Evolutionary conservation across 2,888 invertebrate species (phyloP), one percentile per base, ranked within the genome.

Genomic region (Elmis aenea): DNA sequence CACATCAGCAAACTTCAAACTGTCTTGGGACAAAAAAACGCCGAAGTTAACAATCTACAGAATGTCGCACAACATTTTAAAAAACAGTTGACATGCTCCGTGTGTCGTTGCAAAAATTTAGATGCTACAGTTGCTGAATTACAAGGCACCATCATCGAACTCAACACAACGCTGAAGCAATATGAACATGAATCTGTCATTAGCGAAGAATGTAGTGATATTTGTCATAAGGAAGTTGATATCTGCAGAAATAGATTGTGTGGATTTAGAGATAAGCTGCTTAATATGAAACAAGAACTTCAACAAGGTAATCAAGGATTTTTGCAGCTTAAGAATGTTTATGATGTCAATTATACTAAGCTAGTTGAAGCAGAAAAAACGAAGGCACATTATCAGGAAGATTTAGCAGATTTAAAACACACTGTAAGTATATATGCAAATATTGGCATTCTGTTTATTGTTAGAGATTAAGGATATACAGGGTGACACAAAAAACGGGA

Each of bases 401-500:
- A 62, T 16, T 45, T 59, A 5, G 35, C 45, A 9, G 57, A 58
- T 24, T 40, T 61, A 25, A 57, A 58, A 39, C 44, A 48, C 31
- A 58, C 54, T 11, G 61, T 62, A 46, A 54, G 55, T 24, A 25
- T 23, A 11, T 20, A n/a, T n/a, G n/a, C n/a, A n/a, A n/a, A n/a
- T n/a, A n/a, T n/a, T n/a, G n/a, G n/a, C n/a, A n/a, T n/a, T n/a
- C n/a, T n/a, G n/a, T n/a, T n/a, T n/a, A n/a, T n/a, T n/a, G n/a
- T n/a, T n/a, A n/a, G n/a, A n/a, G n/a, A n/a, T n/a, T n/a, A n/a
- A n/a, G n/a, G n/a, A n/a, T n/a, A n/a, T n/a, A n/a, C n/a, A n/a
- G n/a, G n/a, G n/a, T n/a, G n/a, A n/a, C n/a, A n/a, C n/a, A n/a
- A n/a, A n/a, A n/a, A n/a, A n/a, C n/a, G n/a, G n/a, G n/a, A n/a